These are phyloP conservation scores for Apodemus speciosus DNA, from an alignment of 2,113 vertebrate species.

Conservation along the genomic window DNA sequence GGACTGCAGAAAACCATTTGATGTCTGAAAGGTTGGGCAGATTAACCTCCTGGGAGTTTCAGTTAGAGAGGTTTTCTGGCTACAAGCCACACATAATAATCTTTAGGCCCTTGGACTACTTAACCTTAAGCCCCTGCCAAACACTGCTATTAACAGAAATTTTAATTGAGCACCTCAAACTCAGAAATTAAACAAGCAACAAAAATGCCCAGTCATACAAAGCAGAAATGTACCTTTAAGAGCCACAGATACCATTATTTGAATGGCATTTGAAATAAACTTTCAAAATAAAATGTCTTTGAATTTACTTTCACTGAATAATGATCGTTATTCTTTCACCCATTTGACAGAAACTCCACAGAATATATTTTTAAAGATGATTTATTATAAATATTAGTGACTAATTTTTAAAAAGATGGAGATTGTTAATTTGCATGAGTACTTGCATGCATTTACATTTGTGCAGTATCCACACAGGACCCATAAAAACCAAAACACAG, in stretches of 20 bases:
- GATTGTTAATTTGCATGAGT: neutral
- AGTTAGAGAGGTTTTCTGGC: slow-evolving; percentile 31
- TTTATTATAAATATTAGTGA: neutral
- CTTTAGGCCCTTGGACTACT: neutral
- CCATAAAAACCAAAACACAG: too few species aligned
- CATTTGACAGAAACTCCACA: neutral
- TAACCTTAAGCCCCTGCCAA: slow-evolving; percentile 27
- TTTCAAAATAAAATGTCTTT: neutral
- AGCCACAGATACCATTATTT: neutral
- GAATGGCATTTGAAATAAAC: slow-evolving; percentile 1
- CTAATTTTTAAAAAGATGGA: neutral
- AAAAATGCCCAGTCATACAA: neutral
- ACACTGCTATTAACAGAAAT: neutral
- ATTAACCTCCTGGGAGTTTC: slow-evolving; percentile 60
- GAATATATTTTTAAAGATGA: neutral
- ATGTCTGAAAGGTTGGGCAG: slow-evolving; percentile 65
- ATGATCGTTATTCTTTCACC: neutral
- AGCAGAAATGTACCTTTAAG: neutral
- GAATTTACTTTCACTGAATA: neutral
- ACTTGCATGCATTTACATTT: neutral
- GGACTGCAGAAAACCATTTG: slow-evolving; percentile 53
- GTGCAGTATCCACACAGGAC: neutral
- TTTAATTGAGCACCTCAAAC: neutral
- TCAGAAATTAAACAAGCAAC: slow-evolving; percentile 16
- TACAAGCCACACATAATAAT: slow-evolving; percentile 2